Evolutionary conservation across 1,140 invertebrate species (phyloP).

Genomic region (Hesperophylax magnus): DNA sequence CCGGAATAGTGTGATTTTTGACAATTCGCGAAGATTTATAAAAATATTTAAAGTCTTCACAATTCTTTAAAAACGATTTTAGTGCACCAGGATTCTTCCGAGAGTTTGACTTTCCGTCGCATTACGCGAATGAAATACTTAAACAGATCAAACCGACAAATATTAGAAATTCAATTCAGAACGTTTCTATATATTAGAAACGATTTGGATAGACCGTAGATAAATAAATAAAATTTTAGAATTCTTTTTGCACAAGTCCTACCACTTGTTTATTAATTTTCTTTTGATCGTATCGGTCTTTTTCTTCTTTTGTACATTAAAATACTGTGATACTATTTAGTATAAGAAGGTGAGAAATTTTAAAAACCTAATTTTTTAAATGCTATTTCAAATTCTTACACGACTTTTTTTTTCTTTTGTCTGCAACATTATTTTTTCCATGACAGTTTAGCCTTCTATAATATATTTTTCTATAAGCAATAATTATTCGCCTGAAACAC

Average conservation of each 20-base stretch:
- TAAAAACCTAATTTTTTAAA: too few relatives aligned
- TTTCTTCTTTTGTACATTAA: slow-evolving; percentile 3
- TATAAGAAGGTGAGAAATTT: slow-evolving; percentile 4
- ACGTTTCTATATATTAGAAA: slow-evolving; percentile 62
- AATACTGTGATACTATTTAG: slow-evolving; percentile 7
- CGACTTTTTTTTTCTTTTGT: too few relatives aligned
- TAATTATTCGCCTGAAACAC: too few relatives aligned
- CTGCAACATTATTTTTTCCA: too few relatives aligned
- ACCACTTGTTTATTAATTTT: not conserved
- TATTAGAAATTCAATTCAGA: slow-evolving; percentile 72
- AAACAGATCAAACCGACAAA: slow-evolving; percentile 63
- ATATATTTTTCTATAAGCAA: too few relatives aligned
- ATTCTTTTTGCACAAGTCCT: not conserved
- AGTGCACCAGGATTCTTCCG: not conserved
- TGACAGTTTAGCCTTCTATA: too few relatives aligned
- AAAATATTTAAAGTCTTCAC: not conserved
- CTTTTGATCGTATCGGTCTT: slow-evolving; percentile 19
- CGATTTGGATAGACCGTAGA: slow-evolving; percentile 24
- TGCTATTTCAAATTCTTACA: too few relatives aligned
- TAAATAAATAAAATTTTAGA: not conserved
- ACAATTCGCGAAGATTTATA: not conserved
- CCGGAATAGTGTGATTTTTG: not conserved
- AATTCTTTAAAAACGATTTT: not conserved
- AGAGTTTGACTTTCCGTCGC: not conserved
- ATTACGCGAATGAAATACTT: slow-evolving; percentile 61